A percentile compares a stretch with the other conserved stretches of the same genome.
Evolutionary conservation across 37 sponge, comb jelly and placozoan species (phyloP).

Genomic region (Trichoplax adhaerens): DNA sequence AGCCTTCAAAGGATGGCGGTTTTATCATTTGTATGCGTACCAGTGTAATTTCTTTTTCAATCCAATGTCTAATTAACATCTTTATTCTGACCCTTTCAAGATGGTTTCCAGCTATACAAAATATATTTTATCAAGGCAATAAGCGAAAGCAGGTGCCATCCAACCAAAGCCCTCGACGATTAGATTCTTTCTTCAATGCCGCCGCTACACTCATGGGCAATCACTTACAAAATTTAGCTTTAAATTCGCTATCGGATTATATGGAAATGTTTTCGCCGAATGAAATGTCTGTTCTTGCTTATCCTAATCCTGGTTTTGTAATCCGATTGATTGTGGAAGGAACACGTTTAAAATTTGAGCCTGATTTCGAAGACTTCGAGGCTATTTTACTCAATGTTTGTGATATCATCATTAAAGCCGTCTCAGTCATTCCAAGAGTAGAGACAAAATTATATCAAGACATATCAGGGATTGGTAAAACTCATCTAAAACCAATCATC

Average conservation of each 20-base stretch:
- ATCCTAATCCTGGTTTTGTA: slow-evolving; percentile 43
- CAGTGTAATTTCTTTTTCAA: too few species aligned
- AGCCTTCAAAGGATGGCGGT: too few species aligned
- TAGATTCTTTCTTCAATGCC: slow-evolving; percentile 68
- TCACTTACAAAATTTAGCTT: slow-evolving; percentile 54
- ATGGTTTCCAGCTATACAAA: slow-evolving; percentile 93
- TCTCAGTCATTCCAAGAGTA: slow-evolving; percentile 65
- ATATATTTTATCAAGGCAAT: slow-evolving; percentile 86
- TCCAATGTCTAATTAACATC: too few species aligned
- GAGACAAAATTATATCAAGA: slow-evolving; percentile 80
- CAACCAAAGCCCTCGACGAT: slow-evolving; percentile 6
- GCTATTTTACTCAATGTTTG: slow-evolving; percentile 70
- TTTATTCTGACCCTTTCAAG: slow-evolving; percentile 13
- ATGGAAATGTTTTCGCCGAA: slow-evolving; percentile 43
- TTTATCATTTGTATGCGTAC: too few species aligned
- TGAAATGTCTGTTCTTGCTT: neutral
- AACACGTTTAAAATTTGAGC: slow-evolving; percentile 67
- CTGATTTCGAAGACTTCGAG: slow-evolving; percentile 48
- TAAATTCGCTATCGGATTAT: slow-evolving; percentile 51
- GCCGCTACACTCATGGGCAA: slow-evolving; percentile 67
- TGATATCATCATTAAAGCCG: slow-evolving; percentile 71
- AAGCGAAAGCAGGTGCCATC: slow-evolving; percentile 73
- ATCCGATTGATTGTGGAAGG: slow-evolving; percentile 57
- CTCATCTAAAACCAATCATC: slow-evolving; percentile 20
- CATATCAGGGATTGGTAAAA: slow-evolving; percentile 23